Base-by-base conservation (phyloP, 2,888 invertebrate species). In the Drosophila anomelani region DNA sequence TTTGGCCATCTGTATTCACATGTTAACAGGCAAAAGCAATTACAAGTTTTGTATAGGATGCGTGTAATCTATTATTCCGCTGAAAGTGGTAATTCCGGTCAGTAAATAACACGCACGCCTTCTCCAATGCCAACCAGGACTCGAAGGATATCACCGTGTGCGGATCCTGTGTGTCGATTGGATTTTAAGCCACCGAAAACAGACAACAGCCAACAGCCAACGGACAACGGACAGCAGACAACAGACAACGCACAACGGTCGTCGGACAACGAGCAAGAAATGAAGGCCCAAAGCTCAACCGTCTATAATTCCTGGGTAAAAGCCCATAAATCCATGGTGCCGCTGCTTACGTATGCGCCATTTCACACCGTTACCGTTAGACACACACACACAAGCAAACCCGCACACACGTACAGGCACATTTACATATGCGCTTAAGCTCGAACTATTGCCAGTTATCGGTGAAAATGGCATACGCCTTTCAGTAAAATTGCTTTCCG, bases 71-170 rank as follows among this genome's bases (percentile, higher is more conserved):
- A 89, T 86, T 86, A 85, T 87, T 68, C 79, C 81, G 89, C 83
- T 86, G 89, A 89, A 86, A 86, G 88, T 85, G 85, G 85, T 85
- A 82, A 89, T 85, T 85, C 85, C 85, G 85, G 85, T 80, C 89
- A 85, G 88, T 86, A 86, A 86, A 86, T 89, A 86, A 84, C 85
- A 75, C 63, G 74, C 71, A 82, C 75, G 73, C 76, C 75, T 59
- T 59, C 41, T 23, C 77, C 77, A 67, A 81, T 75, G 75, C 77
- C 74, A 67, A 34, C 66, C 51, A 66, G 63, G 46, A 39, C 23
- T 56, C 47, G 39, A 26, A 46, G 54, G 53, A 64, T 54, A 46
- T 47, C 8, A 3, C n/a, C 17, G 23, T 34, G 17, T 29, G 51
- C 20, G 34, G 36, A 57, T 17, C 20, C 49, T 55, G 38, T 49